These are phyloP conservation scores for Sphaerophoria rueppellii DNA, from an alignment of 2,888 invertebrate genomes.

Conservation along the genomic window DNA sequence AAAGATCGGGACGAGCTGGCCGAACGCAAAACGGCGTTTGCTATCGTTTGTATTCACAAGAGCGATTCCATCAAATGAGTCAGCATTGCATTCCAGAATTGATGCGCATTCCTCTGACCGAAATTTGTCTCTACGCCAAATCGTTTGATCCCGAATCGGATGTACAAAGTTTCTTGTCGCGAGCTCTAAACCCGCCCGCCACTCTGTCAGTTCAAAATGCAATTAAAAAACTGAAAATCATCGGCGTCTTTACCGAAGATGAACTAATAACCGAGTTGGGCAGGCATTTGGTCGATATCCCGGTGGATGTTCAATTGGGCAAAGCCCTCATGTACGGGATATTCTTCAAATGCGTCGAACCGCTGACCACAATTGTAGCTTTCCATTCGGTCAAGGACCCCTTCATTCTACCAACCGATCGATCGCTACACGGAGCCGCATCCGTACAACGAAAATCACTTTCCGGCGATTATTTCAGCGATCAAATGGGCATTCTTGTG, in stretches of 20 bases:
- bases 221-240: conserved; percentile 86
- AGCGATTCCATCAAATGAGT: conserved; percentile 87
- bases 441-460: conserved; percentile 87
- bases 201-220: conserved; percentile 90
- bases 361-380: conserved; percentile 94
- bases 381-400: conserved; percentile 91
- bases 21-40: conserved; percentile 91
- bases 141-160: conserved; percentile 89
- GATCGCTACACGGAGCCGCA: conserved; percentile 84
- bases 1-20: conserved; percentile 94
- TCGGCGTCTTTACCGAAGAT: conserved; percentile 92
- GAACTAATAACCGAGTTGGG: conserved; percentile 95
- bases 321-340: conserved; percentile 96
- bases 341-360: conserved; percentile 95
- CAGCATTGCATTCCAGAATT: conserved; percentile 93
- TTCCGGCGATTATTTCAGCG: conserved; percentile 90
- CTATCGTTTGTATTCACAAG: conserved; percentile 90
- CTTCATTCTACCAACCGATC: conserved; percentile 89
- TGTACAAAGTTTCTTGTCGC: conserved; percentile 91
- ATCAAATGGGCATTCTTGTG: conserved; percentile 93
- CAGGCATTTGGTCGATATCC: conserved; percentile 93
- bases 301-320: conserved; percentile 94
- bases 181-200: conserved; percentile 94
- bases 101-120: conserved; percentile 91
- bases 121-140: conserved; percentile 94